phyloP scores from a whole-genome alignment of 2,113 vertebrate species.

The Gila orcuttii region DNA sequence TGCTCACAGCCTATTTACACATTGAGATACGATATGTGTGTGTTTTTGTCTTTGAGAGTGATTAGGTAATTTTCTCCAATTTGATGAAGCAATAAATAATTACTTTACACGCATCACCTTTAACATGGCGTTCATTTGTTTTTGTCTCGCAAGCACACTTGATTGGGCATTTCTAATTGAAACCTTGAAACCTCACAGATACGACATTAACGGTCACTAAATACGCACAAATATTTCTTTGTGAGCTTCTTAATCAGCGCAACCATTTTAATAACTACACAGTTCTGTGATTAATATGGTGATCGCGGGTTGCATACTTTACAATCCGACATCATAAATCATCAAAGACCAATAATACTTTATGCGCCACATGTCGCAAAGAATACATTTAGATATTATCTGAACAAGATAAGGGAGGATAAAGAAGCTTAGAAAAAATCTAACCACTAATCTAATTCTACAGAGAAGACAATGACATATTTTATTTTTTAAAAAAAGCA shows the following conservation, averaged over 20 bases:
- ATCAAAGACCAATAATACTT: conserved; percentile 10
- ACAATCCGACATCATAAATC: conserved; percentile 30
- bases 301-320: conserved; percentile 18
- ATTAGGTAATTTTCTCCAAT: background rate
- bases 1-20: background rate
- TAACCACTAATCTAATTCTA: conserved; percentile 26
- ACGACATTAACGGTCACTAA: background rate
- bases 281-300: conserved; percentile 29
- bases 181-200: background rate
- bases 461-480: conserved; percentile 22
- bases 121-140: background rate
- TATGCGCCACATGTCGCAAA: background rate
- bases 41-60: background rate
- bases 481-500: conserved; percentile 34
- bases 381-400: conserved; percentile 39
- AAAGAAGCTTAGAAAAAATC: background rate
- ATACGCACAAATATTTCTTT: background rate
- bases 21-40: background rate
- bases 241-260: conserved; percentile 9
- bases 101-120: background rate
- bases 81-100: background rate
- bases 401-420: conserved; percentile 21
- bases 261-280: background rate
- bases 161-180: background rate
- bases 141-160: background rate